These are phyloP conservation scores for Ptilonorhynchus violaceus DNA, from an alignment of 2,113 vertebrate species.

Conservation along the genomic window DNA sequence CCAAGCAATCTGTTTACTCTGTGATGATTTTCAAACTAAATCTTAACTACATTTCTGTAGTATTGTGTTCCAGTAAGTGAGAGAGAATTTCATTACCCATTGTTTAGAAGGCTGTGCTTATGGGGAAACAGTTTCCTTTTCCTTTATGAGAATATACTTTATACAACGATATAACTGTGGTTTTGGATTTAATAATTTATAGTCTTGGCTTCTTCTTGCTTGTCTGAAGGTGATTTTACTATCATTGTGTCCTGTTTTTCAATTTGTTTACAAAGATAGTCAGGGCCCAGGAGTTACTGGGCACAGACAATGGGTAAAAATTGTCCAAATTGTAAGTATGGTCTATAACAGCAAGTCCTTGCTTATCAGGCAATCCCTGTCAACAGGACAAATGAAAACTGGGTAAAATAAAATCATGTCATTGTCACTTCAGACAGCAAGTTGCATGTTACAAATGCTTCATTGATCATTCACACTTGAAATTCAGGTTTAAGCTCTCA, in stretches of 20 bases:
- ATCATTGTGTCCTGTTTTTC: not conserved
- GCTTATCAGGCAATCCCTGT: not conserved
- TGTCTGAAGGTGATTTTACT: not conserved
- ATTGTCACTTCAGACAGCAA: not conserved
- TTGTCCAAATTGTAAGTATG: not conserved
- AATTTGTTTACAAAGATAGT: not conserved
- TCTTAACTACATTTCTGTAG: not conserved
- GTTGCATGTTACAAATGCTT: not conserved
- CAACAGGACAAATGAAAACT: conserved; percentile 7
- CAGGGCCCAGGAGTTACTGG: not conserved
- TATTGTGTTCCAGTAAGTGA: not conserved
- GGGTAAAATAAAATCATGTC: not conserved
- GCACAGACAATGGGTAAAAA: not conserved
- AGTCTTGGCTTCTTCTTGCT: not conserved
- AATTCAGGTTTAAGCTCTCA: not conserved
- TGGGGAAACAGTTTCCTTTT: not conserved
- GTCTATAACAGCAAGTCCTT: not conserved
- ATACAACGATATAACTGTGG: no score
- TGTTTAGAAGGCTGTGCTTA: not conserved
- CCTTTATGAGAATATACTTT: not conserved
- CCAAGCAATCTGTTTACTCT: not conserved
- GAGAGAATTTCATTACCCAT: not conserved
- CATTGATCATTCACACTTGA: not conserved
- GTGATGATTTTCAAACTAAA: not conserved
- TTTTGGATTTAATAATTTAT: not conserved